These are phyloP conservation scores for Microcebus murinus DNA, from an alignment of 2,113 vertebrate genomes.

Conservation along the genomic window DNA sequence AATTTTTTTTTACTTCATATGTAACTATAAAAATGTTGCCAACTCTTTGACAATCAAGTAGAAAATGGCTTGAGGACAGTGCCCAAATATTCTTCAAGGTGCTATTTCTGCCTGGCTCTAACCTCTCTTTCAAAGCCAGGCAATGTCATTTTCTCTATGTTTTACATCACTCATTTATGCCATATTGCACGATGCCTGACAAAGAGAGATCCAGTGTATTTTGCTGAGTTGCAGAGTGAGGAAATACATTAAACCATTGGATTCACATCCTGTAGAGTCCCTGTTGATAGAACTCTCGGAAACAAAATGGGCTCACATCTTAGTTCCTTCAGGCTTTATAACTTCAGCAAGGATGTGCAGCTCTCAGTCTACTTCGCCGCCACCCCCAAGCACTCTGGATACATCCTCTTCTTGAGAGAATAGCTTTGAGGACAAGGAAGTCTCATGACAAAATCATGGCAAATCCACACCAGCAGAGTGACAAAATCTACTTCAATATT, in stretches of 20 bases:
- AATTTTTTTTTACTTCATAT: constrained; percentile 7
- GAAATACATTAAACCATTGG: neutral
- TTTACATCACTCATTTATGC: rapidly evolving
- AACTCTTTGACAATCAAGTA: neutral
- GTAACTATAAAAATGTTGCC: neutral
- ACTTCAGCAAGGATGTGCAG: neutral
- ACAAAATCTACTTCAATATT: neutral
- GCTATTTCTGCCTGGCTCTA: neutral
- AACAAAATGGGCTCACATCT: neutral
- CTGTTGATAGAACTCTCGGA: neutral
- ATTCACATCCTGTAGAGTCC: neutral
- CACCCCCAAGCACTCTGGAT: neutral
- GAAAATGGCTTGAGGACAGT: neutral
- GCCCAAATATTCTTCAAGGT: neutral
- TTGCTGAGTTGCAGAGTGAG: neutral
- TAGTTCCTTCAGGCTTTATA: neutral
- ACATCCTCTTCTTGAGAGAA: neutral
- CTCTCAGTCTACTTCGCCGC: neutral
- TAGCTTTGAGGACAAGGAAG: neutral
- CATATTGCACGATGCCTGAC: neutral
- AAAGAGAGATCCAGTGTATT: neutral
- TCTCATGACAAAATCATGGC: neutral
- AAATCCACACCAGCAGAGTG: neutral
- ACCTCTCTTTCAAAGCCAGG: neutral
- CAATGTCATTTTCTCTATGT: neutral